Evolutionary conservation across 2,113 vertebrate species (phyloP), one percentile per base, ranked within the genome.

Genomic region (Phalacrocorax aristotelis): DNA sequence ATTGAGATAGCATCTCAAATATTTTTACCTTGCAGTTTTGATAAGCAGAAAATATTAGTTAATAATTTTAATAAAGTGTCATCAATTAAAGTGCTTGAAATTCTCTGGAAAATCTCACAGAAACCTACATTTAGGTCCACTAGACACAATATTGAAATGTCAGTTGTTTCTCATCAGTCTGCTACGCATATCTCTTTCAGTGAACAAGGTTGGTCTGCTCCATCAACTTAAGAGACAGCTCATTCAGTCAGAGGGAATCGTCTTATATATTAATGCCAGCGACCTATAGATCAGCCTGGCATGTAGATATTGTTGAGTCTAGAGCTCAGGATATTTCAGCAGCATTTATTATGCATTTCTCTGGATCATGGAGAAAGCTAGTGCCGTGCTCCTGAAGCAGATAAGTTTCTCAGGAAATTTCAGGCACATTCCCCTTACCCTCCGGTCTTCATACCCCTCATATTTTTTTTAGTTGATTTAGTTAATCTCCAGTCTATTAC

Each of bases 191-290:
- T 40, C 34, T 80, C 27, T 61, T 94, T 46, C 48, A 82, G 48
- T 10, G 26, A 77, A 60, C 21, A n/a, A 49, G 68, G 32, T 32
- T 38, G 71, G 8, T 48, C 57, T 57, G 22, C 54, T 76, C 54
- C 54, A 40, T 44, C 60, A 88, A 55, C 83, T 61, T 36, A 76
- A 61, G 52, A 58, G 46, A 46, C 29, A 64, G 34, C 13, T 93
- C 44, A 44, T 54, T 82, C 29, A 46, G 20, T 62, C 42, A 69
- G 20, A 32, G 48, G 58, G 68, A 81, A 85, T 72, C 0, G 0
- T 17, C 1, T 0, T n/a, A 16, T 6, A 10, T n/a, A 23, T 64
- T 75, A 85, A 88, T 0, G 0, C 30, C 74, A 72, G 20, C 48
- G 76, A 76, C 15, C 12, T 54, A 26, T 57, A 87, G 62, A 69